phyloP scores from a whole-genome alignment of 2,888 invertebrate genomes.

The Ophion costatus region DNA sequence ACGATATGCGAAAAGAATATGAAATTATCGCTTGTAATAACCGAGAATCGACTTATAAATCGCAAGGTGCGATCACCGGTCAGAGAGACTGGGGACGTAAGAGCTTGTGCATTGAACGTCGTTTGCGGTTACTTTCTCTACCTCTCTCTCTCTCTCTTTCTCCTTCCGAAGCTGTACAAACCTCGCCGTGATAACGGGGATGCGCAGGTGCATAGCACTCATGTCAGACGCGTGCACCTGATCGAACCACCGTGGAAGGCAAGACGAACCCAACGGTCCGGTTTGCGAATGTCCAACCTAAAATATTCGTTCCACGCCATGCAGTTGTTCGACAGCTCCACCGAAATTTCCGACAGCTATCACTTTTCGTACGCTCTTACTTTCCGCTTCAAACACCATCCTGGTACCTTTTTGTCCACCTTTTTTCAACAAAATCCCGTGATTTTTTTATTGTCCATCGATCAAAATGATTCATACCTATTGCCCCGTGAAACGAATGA shows the following conservation, averaged over 20 bases:
- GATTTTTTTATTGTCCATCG: background rate
- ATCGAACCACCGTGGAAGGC: conserved; percentile 21
- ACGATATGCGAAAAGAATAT: conserved; percentile 64
- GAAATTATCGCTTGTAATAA: conserved; percentile 71
- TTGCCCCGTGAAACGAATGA: too few relatives aligned
- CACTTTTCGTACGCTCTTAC: background rate
- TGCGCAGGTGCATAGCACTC: conserved; percentile 67
- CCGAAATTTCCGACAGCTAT: conserved; percentile 11
- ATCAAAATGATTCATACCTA: background rate
- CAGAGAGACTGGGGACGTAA: conserved; percentile 24
- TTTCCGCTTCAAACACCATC: background rate
- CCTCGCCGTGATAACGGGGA: conserved; percentile 65
- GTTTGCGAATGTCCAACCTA: conserved; percentile 6
- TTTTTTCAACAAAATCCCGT: background rate
- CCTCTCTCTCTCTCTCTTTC: conserved; percentile 8
- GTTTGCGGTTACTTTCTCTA: conserved; percentile 36
- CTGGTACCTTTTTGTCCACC: too few relatives aligned
- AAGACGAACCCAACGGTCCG: conserved; percentile 12
- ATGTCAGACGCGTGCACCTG: conserved; percentile 60
- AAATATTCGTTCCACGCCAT: background rate
- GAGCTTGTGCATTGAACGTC: conserved; percentile 44
- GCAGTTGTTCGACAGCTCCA: background rate
- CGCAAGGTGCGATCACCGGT: conserved; percentile 67
- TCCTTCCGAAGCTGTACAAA: conserved; percentile 11
- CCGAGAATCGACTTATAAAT: conserved; percentile 68